Base-by-base conservation (phyloP, 2,888 invertebrate genomes). In the Frankliniella fusca region DNA sequence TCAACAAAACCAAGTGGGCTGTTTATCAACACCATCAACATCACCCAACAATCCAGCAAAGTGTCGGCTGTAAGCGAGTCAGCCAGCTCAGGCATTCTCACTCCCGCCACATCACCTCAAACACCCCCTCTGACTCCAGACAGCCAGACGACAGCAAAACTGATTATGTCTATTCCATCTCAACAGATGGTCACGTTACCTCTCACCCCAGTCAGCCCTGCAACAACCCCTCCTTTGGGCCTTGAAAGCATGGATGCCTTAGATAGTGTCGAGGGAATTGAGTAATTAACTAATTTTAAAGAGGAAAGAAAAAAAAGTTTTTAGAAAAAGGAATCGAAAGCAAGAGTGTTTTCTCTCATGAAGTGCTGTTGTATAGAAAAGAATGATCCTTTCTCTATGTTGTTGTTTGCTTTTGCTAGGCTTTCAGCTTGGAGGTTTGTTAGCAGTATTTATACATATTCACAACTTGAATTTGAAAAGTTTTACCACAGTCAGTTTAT, bases 41-140 rank as follows among this genome's bases (percentile, higher is more conserved):
- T 76, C 27, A 23, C 70, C 27, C 70, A 23, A 23, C 38, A 38
- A 38, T 38, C 38, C 38, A 76, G 27, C 70, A 76, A 76, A 27
- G 12, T 76, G 10, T 76, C 23, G 27, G 70, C 70, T 27, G 70
- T 76, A 27, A 27, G 70, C 9, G 70, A 76, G 27, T 23, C 54
- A 8, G 15, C 50, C 20, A 76, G n/a, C 3, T 48, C 82, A 20
- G 85, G 84, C 28, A 84, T 85, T 12, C 81, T 85, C 11, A 85
- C 85, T 12, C 85, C 85, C 11, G 85, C 84, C 12, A 84, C 85
- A 48, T 85, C 85, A 48, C 85, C 85, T 27, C 83, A 84, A 12
- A 76, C 70, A 27, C 70, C 70, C 27, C 70, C 70, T 76, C 27
- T 76, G 27, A 76, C 70, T 27, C 70, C 70, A 8, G 70, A 76